Percentiles rank a stretch among this genome's conserved stretches.
These are phyloP conservation scores for Chaetoderma sp. DNA, from an alignment of 2,888 invertebrate species.

Conservation along the genomic window DNA sequence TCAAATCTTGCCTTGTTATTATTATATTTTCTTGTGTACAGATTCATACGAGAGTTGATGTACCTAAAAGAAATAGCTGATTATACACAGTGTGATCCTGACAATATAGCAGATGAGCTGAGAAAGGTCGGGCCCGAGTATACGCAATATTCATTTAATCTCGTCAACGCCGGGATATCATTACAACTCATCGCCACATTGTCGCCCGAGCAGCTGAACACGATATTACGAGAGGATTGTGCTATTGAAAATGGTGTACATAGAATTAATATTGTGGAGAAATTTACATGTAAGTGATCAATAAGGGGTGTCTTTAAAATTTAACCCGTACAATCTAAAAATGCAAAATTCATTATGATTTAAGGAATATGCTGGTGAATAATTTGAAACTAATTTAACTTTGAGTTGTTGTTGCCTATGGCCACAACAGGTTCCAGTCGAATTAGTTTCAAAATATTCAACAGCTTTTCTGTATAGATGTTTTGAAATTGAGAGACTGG, in stretches of 20 bases:
- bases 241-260: conserved; percentile 9
- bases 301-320: too few species aligned
- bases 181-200: conserved; percentile 2
- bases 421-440: too few species aligned
- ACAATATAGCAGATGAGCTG: conserved; percentile 3
- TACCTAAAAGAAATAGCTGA: conserved; percentile 5
- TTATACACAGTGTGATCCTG: conserved; percentile 5
- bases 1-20: too few species aligned
- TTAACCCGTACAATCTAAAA: too few species aligned
- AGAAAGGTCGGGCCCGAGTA: conserved; percentile 8
- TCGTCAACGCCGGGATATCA: conserved; percentile 8
- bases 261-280: conserved; percentile 6
- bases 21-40: background rate
- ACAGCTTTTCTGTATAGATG: too few species aligned
- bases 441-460: too few species aligned
- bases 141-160: conserved; percentile 3
- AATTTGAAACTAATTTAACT: too few species aligned
- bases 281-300: conserved; percentile 2
- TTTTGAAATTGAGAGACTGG: too few species aligned
- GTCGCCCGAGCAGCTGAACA: conserved; percentile 2
- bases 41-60: conserved; percentile 2
- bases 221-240: conserved; percentile 8
- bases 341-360: too few species aligned
- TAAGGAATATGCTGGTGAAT: too few species aligned
- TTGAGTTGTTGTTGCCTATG: too few species aligned